phyloP scores from a whole-genome alignment of 1,140 invertebrate genomes.

The Drosophila suzukii region DNA sequence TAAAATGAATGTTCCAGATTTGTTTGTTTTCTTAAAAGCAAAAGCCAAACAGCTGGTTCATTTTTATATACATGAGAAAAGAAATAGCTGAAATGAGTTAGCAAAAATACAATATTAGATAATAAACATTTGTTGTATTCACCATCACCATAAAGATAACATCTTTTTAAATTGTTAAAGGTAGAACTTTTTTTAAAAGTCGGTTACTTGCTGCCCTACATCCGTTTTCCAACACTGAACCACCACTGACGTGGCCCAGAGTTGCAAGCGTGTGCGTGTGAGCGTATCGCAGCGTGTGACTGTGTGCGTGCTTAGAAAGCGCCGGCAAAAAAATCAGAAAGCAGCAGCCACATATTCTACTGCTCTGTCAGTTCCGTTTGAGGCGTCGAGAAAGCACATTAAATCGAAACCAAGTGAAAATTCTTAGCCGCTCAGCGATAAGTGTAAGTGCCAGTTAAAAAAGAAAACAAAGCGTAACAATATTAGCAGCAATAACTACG shows the following conservation, averaged over 20 bases:
- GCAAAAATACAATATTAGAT: no score
- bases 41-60: not conserved
- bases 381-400: constrained; percentile 55
- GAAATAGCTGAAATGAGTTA: no score
- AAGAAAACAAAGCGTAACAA: not conserved
- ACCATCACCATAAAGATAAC: no score
- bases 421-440: constrained; percentile 21
- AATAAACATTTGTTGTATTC: no score
- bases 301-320: constrained; percentile 49
- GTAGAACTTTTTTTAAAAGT: not conserved
- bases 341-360: constrained; percentile 31
- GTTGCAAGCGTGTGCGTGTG: constrained; percentile 32
- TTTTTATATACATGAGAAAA: not conserved
- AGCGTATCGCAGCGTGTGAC: not conserved
- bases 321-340: constrained; percentile 33
- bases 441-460: constrained; percentile 44
- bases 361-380: constrained; percentile 65
- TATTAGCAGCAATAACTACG: not conserved
- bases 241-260: constrained; percentile 66
- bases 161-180: not conserved
- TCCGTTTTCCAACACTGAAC: constrained; percentile 48
- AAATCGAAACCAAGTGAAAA: constrained; percentile 19
- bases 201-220: constrained; percentile 1
- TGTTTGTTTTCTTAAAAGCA: not conserved
- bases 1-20: no score